Base-by-base conservation (phyloP, 2,113 vertebrate species). In the Anolis sagrei region DNA sequence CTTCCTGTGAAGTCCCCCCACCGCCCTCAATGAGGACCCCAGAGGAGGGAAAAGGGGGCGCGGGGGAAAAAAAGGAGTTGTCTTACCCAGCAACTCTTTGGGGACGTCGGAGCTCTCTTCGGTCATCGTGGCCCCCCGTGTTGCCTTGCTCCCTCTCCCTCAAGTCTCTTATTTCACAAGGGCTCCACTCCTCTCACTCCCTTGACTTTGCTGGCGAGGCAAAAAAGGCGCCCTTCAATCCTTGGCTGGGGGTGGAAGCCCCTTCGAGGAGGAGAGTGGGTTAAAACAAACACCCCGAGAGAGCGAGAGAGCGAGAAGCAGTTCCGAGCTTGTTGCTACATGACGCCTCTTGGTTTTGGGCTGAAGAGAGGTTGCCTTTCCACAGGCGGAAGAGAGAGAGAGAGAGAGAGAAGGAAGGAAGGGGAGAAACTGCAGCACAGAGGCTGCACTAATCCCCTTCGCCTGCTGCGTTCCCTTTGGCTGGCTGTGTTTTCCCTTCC, bases 11-110 rank as follows among this genome's bases (percentile, higher is more conserved):
- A 18, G 13, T 3, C 27, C 54, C 61, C 25, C 73, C 10, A 64
- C 62, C 3, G 13, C 51, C 9, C 5, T 39, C 8, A 44, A 44
- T 44, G 2, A 44, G 54, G 54, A 13, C 54, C 54, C 18, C 13
- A 27, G 66, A 2, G 39, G 7, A 27, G 2, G 11, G 18, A 9
- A 58, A 76, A 21, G 36, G 27, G 39, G 78, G 66, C 18, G n/a
- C 69, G 51, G 16, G 39, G 39, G 5, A 44, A 44, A 44, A 44
- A 44, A 44, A 5, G 39, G 39, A 44, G 39, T 2, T 5, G 39
- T 34, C 98, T 98, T 96, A 98, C 98, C 98, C 91, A 97, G 94
- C 83, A 98, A 95, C 96, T 98, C 98, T 93, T 95, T 95, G 85
- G 98, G 97, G 23, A 98, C 96, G 90, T 98, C 97, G 79, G 97